Percentiles rank a stretch among this genome's conserved stretches.
Evolutionary conservation across 2,113 vertebrate species (phyloP).

Genomic region (Plectropomus leopardus): DNA sequence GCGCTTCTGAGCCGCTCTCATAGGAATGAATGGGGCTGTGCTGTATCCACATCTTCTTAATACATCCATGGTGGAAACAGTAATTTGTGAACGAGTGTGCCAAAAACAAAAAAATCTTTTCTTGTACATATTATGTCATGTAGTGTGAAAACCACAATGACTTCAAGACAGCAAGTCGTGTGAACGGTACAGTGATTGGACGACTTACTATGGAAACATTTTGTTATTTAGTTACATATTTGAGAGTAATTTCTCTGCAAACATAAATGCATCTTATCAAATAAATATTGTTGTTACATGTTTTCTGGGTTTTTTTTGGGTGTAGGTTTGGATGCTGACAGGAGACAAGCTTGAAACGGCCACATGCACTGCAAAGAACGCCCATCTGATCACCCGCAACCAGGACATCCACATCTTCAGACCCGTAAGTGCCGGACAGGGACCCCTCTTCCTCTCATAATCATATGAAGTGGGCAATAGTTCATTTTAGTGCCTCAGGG

Average conservation of each 20-base stretch:
- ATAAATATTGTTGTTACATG: not conserved
- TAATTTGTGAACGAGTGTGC: too few relatives aligned
- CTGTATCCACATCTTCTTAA: too few relatives aligned
- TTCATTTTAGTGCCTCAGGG: conserved; percentile 16
- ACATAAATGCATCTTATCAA: not conserved
- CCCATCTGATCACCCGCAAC: conserved; percentile 95
- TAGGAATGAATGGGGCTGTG: too few relatives aligned
- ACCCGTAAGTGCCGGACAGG: conserved; percentile 84
- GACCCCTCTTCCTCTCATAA: not conserved
- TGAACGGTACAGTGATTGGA: too few relatives aligned
- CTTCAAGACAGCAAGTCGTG: too few relatives aligned
- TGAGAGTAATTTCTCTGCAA: not conserved
- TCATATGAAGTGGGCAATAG: not conserved
- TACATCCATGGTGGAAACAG: too few relatives aligned
- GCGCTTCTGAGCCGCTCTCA: too few relatives aligned
- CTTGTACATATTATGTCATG: too few relatives aligned
- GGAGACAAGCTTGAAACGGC: conserved; percentile 98
- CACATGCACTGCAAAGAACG: conserved; percentile 97
- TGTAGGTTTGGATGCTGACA: conserved; percentile 99
- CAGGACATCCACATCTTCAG: conserved; percentile 97
- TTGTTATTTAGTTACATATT: not conserved
- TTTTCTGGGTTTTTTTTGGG: conserved; percentile 81
- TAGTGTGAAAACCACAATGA: too few relatives aligned
- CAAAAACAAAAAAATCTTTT: too few relatives aligned
- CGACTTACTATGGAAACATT: not conserved